Conservation (phyloP, 2,113 vertebrate genomes). For the Percopsis transmontana region DNA sequence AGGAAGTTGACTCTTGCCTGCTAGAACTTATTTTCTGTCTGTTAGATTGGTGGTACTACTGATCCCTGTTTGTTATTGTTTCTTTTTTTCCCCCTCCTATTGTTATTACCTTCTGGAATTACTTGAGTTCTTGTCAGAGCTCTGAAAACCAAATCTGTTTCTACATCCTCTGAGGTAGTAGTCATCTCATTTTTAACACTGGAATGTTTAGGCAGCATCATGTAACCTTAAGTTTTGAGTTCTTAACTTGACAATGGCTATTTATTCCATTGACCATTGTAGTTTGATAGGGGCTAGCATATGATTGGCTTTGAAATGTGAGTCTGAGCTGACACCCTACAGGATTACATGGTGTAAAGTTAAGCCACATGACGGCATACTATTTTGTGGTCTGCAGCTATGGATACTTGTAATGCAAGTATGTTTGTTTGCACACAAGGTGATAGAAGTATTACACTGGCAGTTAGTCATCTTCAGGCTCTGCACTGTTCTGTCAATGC, state of each 20-base stretch:
- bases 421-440: conserved; percentile 39
- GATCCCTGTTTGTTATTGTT: conserved; percentile 50
- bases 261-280: conserved; percentile 27
- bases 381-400: background rate
- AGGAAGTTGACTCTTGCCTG: conserved; percentile 40
- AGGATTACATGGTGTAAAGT: conserved; percentile 40
- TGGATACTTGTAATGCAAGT: background rate
- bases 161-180: conserved; percentile 29
- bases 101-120: conserved; percentile 23
- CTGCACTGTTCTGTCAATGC: conserved; percentile 65
- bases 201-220: conserved; percentile 56
- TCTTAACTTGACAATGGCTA: conserved; percentile 39
- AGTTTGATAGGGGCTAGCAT: conserved; percentile 7
- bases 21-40: conserved; percentile 44
- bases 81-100: background rate
- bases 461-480: conserved; percentile 52
- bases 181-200: conserved; percentile 59
- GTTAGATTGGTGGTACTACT: conserved; percentile 68
- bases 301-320: conserved; percentile 32
- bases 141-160: conserved; percentile 30
- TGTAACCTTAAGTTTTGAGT: conserved; percentile 16
- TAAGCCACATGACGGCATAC: conserved; percentile 49
- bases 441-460: conserved; percentile 62
- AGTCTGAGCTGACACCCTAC: conserved; percentile 22
- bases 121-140: conserved; percentile 37